Conservation (phyloP, 2,888 invertebrate species). For the Bellardia pandia region DNA sequence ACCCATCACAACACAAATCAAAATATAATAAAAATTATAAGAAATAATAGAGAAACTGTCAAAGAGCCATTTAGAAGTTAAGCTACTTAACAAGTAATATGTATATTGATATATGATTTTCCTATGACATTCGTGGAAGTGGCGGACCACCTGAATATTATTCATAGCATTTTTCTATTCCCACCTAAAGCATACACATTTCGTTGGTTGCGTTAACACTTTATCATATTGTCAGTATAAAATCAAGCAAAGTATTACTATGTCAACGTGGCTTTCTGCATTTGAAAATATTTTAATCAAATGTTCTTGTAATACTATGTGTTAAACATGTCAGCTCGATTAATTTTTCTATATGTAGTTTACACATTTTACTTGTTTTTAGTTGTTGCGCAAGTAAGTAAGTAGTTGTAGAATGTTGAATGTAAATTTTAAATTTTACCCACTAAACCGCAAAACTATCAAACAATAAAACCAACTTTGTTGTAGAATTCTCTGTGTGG, state of each 20-base stretch:
- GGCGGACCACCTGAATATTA: too few species aligned
- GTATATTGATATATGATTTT: too few species aligned
- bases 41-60: too few species aligned
- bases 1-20: too few species aligned
- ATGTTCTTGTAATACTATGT: conserved; percentile 18
- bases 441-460: conserved; percentile 38
- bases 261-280: conserved; percentile 22
- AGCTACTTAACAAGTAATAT: too few species aligned
- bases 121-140: too few species aligned
- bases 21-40: too few species aligned
- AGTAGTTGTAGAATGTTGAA: conserved; percentile 1
- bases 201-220: neutral
- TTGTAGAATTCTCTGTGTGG: neutral
- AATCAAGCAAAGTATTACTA: neutral
- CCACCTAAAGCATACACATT: too few species aligned
- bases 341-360: conserved; percentile 7
- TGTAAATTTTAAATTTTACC: conserved; percentile 28
- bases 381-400: neutral
- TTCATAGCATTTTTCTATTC: too few species aligned
- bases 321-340: conserved; percentile 11
- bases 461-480: conserved; percentile 40
- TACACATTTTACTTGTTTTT: too few species aligned
- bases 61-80: too few species aligned
- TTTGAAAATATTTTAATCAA: conserved; percentile 45
- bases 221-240: neutral